phyloP scores from a whole-genome alignment of 2,888 invertebrate genomes.

The Orchesella flavescens region DNA sequence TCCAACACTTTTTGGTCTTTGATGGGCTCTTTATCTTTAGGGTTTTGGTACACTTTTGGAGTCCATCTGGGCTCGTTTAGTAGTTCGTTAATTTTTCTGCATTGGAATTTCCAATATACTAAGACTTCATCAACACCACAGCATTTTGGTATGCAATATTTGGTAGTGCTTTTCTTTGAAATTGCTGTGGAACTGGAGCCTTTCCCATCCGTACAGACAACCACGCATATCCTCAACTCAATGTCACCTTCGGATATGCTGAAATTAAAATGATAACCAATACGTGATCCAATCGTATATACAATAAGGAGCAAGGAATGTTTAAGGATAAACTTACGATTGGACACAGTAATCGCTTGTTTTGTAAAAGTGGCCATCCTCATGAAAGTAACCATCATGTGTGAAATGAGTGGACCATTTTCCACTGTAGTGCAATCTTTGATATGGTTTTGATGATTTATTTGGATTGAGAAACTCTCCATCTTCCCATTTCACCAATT shows the following conservation, averaged over 20 bases:
- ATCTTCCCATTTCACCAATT: constrained; percentile 44
- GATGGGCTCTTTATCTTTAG: constrained; percentile 16
- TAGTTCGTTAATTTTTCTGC: constrained; percentile 33
- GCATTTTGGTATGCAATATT: constrained; percentile 62
- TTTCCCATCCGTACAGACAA: constrained; percentile 21
- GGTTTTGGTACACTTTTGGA: constrained; percentile 21
- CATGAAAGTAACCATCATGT: constrained; percentile 55
- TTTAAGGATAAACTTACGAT: constrained; percentile 33
- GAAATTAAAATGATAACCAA: not conserved
- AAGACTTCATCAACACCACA: constrained; percentile 59
- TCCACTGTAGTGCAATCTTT: constrained; percentile 37
- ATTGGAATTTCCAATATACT: constrained; percentile 62
- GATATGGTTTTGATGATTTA: constrained; percentile 8
- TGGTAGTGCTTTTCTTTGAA: not conserved
- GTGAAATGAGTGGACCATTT: constrained; percentile 60
- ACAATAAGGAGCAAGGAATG: too few species aligned
- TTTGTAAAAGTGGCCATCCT: constrained; percentile 39
- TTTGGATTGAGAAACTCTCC: not conserved
- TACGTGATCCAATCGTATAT: not conserved
- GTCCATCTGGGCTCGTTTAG: constrained; percentile 39
- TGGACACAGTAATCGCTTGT: constrained; percentile 51
- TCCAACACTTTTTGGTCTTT: not conserved
- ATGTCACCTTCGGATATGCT: constrained; percentile 41
- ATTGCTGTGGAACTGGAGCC: too few species aligned
- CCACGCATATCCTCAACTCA: constrained; percentile 34